A percentile compares a stretch with the other conserved stretches of the same genome.
phyloP scores from a whole-genome alignment of 35 echinoderm and acorn worm species.

The Amphiura filiformis region DNA sequence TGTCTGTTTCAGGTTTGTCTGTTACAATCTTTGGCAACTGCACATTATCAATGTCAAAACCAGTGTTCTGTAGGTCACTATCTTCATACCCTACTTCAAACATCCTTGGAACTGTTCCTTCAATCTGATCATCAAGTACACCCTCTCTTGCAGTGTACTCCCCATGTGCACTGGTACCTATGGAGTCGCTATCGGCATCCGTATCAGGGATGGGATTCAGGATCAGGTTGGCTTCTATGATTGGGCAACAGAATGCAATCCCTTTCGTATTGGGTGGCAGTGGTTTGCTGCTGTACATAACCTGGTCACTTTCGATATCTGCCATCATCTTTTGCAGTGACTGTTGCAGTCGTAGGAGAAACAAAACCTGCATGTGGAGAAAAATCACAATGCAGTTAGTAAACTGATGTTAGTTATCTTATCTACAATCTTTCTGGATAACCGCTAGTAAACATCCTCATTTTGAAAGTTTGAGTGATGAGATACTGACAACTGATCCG shows the following conservation, averaged over 20 bases:
- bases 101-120: not conserved
- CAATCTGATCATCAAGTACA: not conserved
- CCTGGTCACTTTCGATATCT: conserved; percentile 81
- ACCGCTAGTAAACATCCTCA: too few relatives aligned
- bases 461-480: too few relatives aligned
- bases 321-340: conserved; percentile 57
- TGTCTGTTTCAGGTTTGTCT: not conserved
- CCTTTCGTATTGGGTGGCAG: conserved; percentile 45
- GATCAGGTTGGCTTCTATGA: conserved; percentile 50
- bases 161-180: not conserved
- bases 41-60: not conserved
- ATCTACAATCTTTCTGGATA: too few relatives aligned
- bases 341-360: conserved; percentile 83
- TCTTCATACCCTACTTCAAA: not conserved
- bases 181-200: conserved; percentile 15
- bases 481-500: too few relatives aligned
- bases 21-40: not conserved
- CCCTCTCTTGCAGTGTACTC: not conserved
- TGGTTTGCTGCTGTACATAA: conserved; percentile 49
- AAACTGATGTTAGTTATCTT: too few relatives aligned
- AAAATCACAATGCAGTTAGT: too few relatives aligned
- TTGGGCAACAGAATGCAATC: conserved; percentile 61
- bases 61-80: not conserved
- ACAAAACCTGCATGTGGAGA: conserved; percentile 49
- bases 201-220: conserved; percentile 46